Conservation (phyloP, 2,113 vertebrate species). For the Indicator maculatus region DNA sequence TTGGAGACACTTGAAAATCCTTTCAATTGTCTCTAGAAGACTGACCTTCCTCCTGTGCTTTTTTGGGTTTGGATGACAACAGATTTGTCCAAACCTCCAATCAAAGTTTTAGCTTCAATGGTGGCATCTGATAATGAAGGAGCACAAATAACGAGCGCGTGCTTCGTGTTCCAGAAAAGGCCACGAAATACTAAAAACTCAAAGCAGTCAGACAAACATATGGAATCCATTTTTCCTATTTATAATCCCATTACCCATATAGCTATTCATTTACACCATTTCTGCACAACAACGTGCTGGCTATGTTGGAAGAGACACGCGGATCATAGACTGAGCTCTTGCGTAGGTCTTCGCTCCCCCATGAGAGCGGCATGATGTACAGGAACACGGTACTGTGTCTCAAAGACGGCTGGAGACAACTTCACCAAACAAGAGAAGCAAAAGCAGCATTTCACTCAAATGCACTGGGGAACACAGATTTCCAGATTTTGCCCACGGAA, state of each 20-base stretch:
- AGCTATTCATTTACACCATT: constrained; percentile 49
- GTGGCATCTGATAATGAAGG: constrained; percentile 11
- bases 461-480: fast-evolving
- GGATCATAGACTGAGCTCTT: background rate
- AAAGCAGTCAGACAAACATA: constrained; percentile 44
- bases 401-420: background rate
- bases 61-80: background rate
- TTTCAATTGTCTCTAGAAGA: background rate
- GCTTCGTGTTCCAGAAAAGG: background rate
- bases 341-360: background rate
- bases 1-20: background rate
- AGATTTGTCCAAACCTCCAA: background rate
- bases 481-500: background rate
- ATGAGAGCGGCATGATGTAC: background rate
- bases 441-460: background rate
- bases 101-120: constrained; percentile 15
- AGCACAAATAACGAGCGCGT: background rate
- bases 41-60: background rate
- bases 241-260: constrained; percentile 39
- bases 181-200: background rate
- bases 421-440: background rate
- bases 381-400: background rate
- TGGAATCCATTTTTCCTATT: constrained; percentile 53
- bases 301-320: background rate
- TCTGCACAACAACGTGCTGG: background rate